Evolutionary conservation across 2,113 vertebrate genomes (phyloP).

Genomic region (Hemibagrus wyckioides): DNA sequence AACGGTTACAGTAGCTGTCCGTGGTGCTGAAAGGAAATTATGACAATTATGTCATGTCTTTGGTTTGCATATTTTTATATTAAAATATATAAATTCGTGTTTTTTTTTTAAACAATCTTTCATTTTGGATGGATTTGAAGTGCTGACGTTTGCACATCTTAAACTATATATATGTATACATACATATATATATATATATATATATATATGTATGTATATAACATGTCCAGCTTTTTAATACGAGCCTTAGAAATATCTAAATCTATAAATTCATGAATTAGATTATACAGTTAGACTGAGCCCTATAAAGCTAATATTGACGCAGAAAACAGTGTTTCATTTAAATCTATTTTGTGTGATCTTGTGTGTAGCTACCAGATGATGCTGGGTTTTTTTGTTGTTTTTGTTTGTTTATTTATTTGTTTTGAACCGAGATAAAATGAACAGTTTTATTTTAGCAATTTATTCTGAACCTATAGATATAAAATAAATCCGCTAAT

Average conservation of each 20-base stretch:
- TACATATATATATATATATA: background rate
- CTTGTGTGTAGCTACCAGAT: background rate
- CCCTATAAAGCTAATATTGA: background rate
- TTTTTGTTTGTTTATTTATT: too few species aligned
- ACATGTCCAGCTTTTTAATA: background rate
- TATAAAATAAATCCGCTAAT: background rate
- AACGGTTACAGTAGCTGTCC: constrained; percentile 61
- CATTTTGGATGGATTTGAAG: background rate
- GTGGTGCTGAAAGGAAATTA: constrained; percentile 65
- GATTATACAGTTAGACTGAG: background rate
- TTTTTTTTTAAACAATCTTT: background rate
- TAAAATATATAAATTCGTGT: background rate
- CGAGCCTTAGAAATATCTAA: background rate
- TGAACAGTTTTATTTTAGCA: background rate
- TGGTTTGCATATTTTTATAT: too few species aligned
- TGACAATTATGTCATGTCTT: background rate
- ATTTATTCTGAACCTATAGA: background rate
- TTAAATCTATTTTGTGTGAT: background rate
- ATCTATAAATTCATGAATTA: background rate
- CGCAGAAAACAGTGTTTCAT: background rate
- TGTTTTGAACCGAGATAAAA: background rate
- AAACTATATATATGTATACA: too few species aligned
- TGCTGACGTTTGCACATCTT: background rate
- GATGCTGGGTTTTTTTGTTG: background rate
- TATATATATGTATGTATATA: too few species aligned